Conservation (phyloP, 2,888 invertebrate genomes). For the Stenotaenia linearis region DNA sequence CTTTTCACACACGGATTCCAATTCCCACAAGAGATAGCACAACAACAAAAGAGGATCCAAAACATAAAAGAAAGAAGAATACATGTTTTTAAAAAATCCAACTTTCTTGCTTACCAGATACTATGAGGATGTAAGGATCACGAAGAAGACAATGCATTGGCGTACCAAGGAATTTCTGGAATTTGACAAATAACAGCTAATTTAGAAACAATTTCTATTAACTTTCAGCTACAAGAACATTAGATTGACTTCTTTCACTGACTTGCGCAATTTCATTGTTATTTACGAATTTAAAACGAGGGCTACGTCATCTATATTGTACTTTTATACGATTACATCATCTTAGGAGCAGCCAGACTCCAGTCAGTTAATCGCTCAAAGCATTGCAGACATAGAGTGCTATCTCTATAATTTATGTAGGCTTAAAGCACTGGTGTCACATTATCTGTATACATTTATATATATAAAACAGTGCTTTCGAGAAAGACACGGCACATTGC, state of each 20-base stretch:
- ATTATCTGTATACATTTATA: neutral
- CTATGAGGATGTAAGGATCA: constrained; percentile 56
- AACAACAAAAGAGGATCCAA: neutral
- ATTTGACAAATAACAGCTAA: neutral
- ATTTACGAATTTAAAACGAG: neutral
- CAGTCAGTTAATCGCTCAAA: neutral
- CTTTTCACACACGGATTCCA: neutral
- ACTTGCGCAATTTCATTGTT: neutral
- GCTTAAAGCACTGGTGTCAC: neutral
- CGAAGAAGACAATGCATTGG: constrained; percentile 51
- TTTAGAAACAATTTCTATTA: neutral
- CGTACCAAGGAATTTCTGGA: constrained; percentile 37
- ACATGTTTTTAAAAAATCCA: neutral
- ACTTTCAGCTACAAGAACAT: too few relatives aligned
- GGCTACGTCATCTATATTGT: neutral
- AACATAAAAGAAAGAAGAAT: neutral
- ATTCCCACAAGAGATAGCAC: neutral
- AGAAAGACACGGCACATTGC: neutral
- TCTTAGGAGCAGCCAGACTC: neutral
- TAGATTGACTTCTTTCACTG: neutral
- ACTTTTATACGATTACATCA: neutral
- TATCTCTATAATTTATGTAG: neutral
- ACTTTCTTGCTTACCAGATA: constrained; percentile 42
- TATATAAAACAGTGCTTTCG: neutral
- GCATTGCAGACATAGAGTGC: neutral